Evolutionary conservation across 2,888 invertebrate genomes (phyloP), one percentile per base, ranked within the genome.

Genomic region (Catotricha subobsoleta): DNA sequence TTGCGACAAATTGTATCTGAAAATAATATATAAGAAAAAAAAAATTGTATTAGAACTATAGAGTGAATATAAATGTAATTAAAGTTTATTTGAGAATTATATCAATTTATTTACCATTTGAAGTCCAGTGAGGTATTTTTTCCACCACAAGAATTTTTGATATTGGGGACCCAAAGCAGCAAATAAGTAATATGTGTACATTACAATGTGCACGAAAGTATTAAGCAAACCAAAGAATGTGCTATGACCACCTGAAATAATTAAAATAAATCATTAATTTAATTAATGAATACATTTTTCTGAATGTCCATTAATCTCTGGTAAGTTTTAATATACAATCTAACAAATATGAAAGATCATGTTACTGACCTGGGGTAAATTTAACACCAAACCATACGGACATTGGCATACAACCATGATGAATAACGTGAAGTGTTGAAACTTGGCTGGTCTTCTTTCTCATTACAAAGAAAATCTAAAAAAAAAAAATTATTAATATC

Each of bases 351-450:
- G 15, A 36, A 36, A 25, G 42, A 20, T 40, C 38, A 16, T 40
- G 39, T 33, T 43, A 52, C 65, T 61, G 62, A 80, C 82, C 84
- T 58, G 91, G 90, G 20, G 87, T 90, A 68, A 90, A 92, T 67
- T 90, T 90, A 41, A 92, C 90, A 40, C 92, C 94, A 60, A 91
- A 88, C 92, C 94, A 94, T 46, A 92, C 91, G 5, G 88, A 88
- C 80, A 91, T 80, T 29, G 94, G 94, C 92, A 94, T 94, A 55
- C 88, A 81, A 49, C 91, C 91, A 63, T 94, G 94, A 65, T 94
- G 94, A 58, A 92, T 90, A 42, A 94, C 91, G 66, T 94, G 94
- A 37, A 94, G 72, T 8, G 86, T 83, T 44, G 88, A 84, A 51
- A 94, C 81, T 62, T 94, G 92, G 60, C 83, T 78, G 59, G 80